A percentile compares a stretch with the other conserved stretches of the same genome.
Evolutionary conservation across 2,797 vertebrate species (phyloP).

Genomic region (Hippocampus kuda): DNA sequence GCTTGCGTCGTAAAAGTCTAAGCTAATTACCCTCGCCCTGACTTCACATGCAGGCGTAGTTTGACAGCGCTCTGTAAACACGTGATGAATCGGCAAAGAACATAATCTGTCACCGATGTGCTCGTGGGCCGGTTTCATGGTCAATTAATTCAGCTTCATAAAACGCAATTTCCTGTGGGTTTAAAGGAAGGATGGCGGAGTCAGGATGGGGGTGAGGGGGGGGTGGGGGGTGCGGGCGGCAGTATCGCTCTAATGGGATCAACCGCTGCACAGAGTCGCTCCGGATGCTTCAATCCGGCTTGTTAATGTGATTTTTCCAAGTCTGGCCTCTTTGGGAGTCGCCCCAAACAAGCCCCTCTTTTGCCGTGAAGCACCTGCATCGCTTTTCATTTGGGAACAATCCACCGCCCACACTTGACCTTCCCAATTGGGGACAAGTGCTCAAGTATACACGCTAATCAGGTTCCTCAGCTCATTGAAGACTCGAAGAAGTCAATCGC

Average conservation of each 20-base stretch:
- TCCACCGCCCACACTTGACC: constrained; percentile 31
- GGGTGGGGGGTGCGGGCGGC: neutral
- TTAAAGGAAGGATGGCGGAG: constrained; percentile 18
- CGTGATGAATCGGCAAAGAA: constrained; percentile 49
- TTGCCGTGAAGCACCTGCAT: constrained; percentile 5
- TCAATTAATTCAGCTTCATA: constrained; percentile 81
- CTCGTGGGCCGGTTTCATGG: constrained; percentile 76
- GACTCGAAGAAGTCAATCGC: constrained; percentile 54
- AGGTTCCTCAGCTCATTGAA: constrained; percentile 55
- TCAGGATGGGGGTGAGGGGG: neutral
- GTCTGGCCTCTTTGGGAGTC: constrained; percentile 42
- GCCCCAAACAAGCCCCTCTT: constrained; percentile 21
- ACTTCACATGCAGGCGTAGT: constrained; percentile 37
- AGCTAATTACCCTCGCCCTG: neutral
- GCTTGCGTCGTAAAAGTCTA: neutral
- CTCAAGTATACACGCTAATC: constrained; percentile 54
- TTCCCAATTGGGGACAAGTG: constrained; percentile 37
- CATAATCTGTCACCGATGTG: constrained; percentile 78
- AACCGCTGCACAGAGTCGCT: constrained; percentile 28
- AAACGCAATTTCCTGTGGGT: constrained; percentile 44
- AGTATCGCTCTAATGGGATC: constrained; percentile 49
- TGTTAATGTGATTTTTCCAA: constrained; percentile 54
- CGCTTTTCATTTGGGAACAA: constrained; percentile 15
- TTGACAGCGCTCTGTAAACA: constrained; percentile 48
- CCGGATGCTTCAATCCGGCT: constrained; percentile 27